phyloP scores from a whole-genome alignment of 2,888 invertebrate species.

The Drosophila buzzatii region DNA sequence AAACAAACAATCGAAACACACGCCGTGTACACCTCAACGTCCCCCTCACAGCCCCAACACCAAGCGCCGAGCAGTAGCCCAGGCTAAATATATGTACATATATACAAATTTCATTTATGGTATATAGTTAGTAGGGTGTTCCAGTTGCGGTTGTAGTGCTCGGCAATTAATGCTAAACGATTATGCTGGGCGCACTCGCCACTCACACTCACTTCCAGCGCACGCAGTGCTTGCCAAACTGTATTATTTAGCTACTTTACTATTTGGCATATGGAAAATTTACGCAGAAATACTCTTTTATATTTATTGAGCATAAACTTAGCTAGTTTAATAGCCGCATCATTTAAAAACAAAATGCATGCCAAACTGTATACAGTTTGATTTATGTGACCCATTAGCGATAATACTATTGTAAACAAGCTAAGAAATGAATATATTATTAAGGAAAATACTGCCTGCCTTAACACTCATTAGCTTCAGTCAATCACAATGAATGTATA shows the following conservation, averaged over 20 bases:
- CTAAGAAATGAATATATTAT: too few species aligned
- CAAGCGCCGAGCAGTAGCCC: slow-evolving; percentile 1
- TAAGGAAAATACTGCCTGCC: too few species aligned
- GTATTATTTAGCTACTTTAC: not conserved
- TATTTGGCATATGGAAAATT: slow-evolving; percentile 2
- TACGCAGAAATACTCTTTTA: not conserved
- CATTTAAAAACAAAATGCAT: not conserved
- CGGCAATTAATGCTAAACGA: slow-evolving; percentile 58
- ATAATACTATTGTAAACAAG: too few species aligned
- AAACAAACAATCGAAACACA: slow-evolving; percentile 76
- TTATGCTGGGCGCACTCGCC: slow-evolving; percentile 35
- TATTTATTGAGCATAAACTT: not conserved
- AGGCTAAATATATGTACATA: not conserved
- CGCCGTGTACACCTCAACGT: slow-evolving; percentile 42
- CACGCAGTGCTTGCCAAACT: slow-evolving; percentile 4
- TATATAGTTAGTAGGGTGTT: slow-evolving; percentile 1
- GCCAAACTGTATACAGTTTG: not conserved
- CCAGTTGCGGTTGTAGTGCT: slow-evolving; percentile 25
- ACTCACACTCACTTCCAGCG: not conserved
- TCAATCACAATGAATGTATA: not conserved
- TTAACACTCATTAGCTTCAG: not conserved
- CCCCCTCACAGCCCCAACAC: slow-evolving; percentile 14
- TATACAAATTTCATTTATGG: slow-evolving; percentile 3
- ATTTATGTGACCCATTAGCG: not conserved
- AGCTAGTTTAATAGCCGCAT: not conserved